These are phyloP conservation scores for Taurulus bubalis DNA, from an alignment of 2,113 vertebrate species.

Conservation along the genomic window DNA sequence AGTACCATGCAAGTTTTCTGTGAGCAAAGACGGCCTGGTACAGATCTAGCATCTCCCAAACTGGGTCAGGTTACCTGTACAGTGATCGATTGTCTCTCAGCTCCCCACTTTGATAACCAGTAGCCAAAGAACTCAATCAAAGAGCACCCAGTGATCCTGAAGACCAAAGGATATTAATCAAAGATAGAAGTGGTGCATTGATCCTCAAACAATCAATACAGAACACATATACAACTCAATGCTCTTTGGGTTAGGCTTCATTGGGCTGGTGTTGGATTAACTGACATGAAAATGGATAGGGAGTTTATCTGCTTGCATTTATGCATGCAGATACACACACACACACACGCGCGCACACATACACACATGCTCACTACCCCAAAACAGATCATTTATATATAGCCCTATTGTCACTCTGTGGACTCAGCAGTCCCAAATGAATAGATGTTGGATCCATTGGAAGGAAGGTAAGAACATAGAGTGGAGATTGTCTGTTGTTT, in stretches of 20 bases:
- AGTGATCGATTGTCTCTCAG: conserved; percentile 63
- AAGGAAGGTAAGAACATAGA: conserved; percentile 36
- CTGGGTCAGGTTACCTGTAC: conserved; percentile 72
- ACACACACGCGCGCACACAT: conserved; percentile 5
- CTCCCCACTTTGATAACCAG: conserved; percentile 63
- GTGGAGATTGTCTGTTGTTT: conserved; percentile 16
- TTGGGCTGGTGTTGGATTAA: conserved; percentile 18
- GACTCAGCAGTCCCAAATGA: conserved; percentile 60
- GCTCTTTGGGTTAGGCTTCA: conserved; percentile 48
- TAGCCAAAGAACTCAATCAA: conserved; percentile 71
- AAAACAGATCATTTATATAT: conserved; percentile 61
- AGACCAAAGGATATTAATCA: conserved; percentile 71
- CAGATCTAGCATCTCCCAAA: conserved; percentile 45
- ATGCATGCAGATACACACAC: background rate
- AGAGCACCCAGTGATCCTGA: conserved; percentile 54
- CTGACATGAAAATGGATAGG: conserved; percentile 41
- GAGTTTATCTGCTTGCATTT: conserved; percentile 24
- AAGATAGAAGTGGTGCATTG: conserved; percentile 72
- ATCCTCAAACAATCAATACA: conserved; percentile 67
- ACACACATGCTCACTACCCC: background rate
- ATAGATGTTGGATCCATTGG: conserved; percentile 50
- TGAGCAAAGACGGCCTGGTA: conserved; percentile 42
- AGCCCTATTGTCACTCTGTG: conserved; percentile 62
- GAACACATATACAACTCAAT: conserved; percentile 57
- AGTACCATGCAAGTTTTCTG: conserved; percentile 42